These are phyloP conservation scores for Geodia barretti DNA, from an alignment of 37 sponge, comb jelly and placozoan genomes.

Conservation along the genomic window DNA sequence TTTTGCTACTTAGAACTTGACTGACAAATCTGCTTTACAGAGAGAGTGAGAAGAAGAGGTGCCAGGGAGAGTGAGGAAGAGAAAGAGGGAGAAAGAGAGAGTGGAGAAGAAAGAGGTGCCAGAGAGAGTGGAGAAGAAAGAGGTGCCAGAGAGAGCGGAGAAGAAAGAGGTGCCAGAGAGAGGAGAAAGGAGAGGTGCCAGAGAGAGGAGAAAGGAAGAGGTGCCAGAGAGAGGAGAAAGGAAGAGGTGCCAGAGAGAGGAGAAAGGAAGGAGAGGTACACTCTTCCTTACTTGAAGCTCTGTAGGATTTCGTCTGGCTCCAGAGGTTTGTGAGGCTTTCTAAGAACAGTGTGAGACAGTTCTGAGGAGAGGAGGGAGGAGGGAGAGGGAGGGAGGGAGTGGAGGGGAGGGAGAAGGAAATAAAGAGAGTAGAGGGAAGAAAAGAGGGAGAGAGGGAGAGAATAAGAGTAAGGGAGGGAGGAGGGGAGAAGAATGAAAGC, in stretches of 20 bases:
- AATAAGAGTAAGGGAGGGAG: no score
- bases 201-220: neutral
- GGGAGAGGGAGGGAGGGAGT: neutral
- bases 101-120: neutral
- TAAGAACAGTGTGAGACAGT: constrained; percentile 44
- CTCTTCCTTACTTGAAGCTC: constrained; percentile 50
- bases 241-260: neutral
- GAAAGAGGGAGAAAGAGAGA: constrained; percentile 24
- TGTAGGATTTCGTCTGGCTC: constrained; percentile 49
- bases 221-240: neutral
- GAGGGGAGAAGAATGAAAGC: no score
- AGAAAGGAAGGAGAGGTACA: no score
- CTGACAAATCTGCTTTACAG: neutral
- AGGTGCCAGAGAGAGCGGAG: neutral
- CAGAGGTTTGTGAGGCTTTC: constrained; percentile 12
- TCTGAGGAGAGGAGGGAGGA: constrained; percentile 27
- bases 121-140: constrained; percentile 16
- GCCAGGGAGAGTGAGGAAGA: constrained; percentile 25
- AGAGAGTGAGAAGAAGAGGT: constrained; percentile 14
- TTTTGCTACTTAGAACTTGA: no score
- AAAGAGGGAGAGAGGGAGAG: no score
- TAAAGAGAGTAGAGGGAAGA: no score
- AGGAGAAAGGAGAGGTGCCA: neutral
- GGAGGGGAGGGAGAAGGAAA: neutral
- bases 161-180: neutral